Conservation (phyloP, 2,888 invertebrate species). For the Siphlonurus alternatus region DNA sequence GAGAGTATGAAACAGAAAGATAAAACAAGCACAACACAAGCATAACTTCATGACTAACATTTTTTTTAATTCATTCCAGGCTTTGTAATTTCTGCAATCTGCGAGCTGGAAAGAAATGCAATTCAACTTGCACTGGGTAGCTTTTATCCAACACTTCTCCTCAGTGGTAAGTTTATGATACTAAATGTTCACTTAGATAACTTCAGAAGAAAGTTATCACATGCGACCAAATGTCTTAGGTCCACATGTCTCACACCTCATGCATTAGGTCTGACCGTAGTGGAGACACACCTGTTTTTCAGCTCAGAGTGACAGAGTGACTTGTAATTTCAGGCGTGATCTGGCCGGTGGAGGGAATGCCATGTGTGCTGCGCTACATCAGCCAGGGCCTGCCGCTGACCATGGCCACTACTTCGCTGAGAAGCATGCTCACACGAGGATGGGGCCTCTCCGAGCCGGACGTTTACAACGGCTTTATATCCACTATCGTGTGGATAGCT, state of each 20-base stretch:
- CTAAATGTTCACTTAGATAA: too few species aligned
- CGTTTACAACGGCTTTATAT: slow-evolving; percentile 75
- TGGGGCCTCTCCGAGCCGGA: slow-evolving; percentile 66
- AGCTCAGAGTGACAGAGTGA: too few species aligned
- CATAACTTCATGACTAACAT: too few species aligned
- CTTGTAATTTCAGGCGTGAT: slow-evolving; percentile 56
- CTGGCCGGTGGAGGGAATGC: slow-evolving; percentile 96
- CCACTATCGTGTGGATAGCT: slow-evolving; percentile 72
- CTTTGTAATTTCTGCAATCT: slow-evolving; percentile 82
- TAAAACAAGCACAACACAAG: too few species aligned
- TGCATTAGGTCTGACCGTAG: too few species aligned
- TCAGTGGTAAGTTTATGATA: slow-evolving; percentile 41
- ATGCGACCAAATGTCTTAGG: too few species aligned
- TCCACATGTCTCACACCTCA: too few species aligned
- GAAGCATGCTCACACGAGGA: slow-evolving; percentile 74
- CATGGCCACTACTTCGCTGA: slow-evolving; percentile 76
- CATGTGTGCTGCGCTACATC: slow-evolving; percentile 62
- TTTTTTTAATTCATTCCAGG: slow-evolving; percentile 30
- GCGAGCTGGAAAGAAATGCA: slow-evolving; percentile 81
- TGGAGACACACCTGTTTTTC: too few species aligned
- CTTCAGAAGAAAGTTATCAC: too few species aligned
- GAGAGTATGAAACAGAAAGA: too few species aligned
- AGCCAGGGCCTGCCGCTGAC: slow-evolving; percentile 74
- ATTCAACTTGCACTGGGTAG: slow-evolving; percentile 86
- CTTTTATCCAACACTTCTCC: slow-evolving; percentile 81